Evolutionary conservation across 2,888 invertebrate genomes (phyloP), one percentile per base, ranked within the genome.

Genomic region (Auanema sp.): DNA sequence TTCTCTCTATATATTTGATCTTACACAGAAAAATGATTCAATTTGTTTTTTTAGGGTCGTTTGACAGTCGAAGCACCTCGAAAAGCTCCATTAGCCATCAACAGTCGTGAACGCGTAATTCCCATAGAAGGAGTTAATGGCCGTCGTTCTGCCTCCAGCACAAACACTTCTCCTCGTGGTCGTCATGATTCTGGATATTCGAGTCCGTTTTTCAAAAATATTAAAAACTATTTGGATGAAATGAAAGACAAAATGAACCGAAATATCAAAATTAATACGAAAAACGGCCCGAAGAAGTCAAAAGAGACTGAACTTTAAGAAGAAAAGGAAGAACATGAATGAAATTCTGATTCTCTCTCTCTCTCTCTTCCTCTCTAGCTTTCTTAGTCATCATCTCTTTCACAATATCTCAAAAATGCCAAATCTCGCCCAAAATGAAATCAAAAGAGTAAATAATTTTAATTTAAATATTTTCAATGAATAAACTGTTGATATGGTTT

Each of bases 31-130:
- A 6, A 53, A 50, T 42, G 42, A 33, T 41, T n/a, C 10, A 44
- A 24, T 11, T 21, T 43, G n/a, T 23, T n/a, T 23, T 41, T 74
- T 63, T 60, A 79, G 68, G 79, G 81, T 52, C 78, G 79, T 56
- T 72, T 81, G 58, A 76, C 72, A 11, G 80, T 81, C 21, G 81
- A 81, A 64, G 81, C 81, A 24, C 73, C 66, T 42, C 81, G 81
- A 69, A 73, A 68, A 55, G 60, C 65, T 44, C 58, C 65, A 10
- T 57, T 60, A 40, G 77, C 79, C 11, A 60, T 81, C 12, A 71
- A 76, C 24, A 72, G 76, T 51, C 71, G 78, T 23, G 81, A 81
- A 57, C 69, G 81, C 23, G 42, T 71, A 51, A 79, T 81, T 60
- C 81, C 81, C 33, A 81, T 81, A 50, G 80, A 79, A 53, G 79